phyloP scores from a whole-genome alignment of 2,113 vertebrate species.

The Psilopsiagon aymara region DNA sequence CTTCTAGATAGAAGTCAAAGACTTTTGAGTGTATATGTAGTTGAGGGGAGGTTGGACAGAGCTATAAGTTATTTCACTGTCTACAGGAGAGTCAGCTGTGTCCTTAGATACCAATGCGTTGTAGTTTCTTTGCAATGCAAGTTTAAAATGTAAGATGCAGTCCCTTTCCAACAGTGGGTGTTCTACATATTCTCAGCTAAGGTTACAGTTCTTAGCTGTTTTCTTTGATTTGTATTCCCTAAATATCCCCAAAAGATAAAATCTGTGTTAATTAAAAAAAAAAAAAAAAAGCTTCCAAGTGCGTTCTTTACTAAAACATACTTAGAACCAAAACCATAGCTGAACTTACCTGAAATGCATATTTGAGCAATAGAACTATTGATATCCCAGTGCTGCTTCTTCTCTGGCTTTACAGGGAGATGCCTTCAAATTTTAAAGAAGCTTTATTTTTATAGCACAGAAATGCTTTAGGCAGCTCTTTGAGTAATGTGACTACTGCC shows the following conservation, averaged over 20 bases:
- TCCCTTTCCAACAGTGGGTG: neutral
- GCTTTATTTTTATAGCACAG: neutral
- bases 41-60: neutral
- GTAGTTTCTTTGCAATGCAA: neutral
- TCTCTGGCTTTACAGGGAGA: neutral
- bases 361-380: neutral
- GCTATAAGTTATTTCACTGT: neutral
- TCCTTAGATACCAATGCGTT: neutral
- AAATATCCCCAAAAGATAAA: neutral
- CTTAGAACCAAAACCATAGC: neutral
- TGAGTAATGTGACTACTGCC: neutral
- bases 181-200: neutral
- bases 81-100: neutral
- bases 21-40: neutral
- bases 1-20: neutral
- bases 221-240: neutral
- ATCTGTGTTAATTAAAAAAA: neutral
- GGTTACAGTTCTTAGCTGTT: neutral
- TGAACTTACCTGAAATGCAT: neutral
- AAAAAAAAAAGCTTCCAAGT: neutral
- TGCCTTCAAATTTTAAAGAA: neutral
- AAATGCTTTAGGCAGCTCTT: neutral
- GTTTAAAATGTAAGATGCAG: neutral
- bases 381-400: neutral
- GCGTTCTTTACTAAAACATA: neutral